Percentiles rank a stretch among this genome's conserved stretches.
Conservation (phyloP, 2,113 vertebrate species). For the Phylloscopus trochilus region DNA sequence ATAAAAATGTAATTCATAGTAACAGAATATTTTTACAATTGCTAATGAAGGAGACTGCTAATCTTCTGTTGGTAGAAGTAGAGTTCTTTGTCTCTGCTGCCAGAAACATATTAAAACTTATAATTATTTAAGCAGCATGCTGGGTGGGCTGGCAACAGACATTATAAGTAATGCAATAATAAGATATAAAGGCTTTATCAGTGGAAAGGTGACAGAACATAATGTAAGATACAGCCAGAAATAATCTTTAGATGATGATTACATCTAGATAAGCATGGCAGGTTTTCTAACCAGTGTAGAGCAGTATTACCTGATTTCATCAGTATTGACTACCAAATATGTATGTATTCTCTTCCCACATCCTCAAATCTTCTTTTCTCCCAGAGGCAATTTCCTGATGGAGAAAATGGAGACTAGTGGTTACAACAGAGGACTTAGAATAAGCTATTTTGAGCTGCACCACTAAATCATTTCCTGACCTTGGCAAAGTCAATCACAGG, state of each 20-base stretch:
- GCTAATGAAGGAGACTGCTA: slow-evolving; percentile 1
- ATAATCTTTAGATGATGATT: background rate
- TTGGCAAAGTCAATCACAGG: slow-evolving; percentile 37
- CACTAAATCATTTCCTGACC: slow-evolving; percentile 30
- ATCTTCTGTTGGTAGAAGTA: background rate
- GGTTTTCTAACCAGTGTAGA: background rate
- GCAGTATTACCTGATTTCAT: background rate
- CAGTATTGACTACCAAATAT: background rate
- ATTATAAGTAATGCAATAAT: slow-evolving; percentile 7
- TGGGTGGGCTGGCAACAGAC: background rate
- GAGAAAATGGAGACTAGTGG: background rate
- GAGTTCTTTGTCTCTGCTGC: slow-evolving; percentile 11
- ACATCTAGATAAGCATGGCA: background rate
- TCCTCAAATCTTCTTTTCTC: background rate
- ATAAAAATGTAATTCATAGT: slow-evolving; percentile 2
- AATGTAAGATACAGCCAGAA: background rate
- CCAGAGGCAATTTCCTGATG: background rate
- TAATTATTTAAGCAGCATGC: slow-evolving; percentile 38
- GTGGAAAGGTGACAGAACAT: slow-evolving; percentile 18
- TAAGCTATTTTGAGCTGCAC: slow-evolving; percentile 7
- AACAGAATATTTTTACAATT: background rate
- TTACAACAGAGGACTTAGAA: slow-evolving; percentile 2
- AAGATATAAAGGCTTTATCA: background rate
- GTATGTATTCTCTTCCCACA: background rate
- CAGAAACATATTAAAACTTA: slow-evolving; percentile 23